Conservation (phyloP, 1,140 invertebrate species). For the Ostrea edulis region DNA sequence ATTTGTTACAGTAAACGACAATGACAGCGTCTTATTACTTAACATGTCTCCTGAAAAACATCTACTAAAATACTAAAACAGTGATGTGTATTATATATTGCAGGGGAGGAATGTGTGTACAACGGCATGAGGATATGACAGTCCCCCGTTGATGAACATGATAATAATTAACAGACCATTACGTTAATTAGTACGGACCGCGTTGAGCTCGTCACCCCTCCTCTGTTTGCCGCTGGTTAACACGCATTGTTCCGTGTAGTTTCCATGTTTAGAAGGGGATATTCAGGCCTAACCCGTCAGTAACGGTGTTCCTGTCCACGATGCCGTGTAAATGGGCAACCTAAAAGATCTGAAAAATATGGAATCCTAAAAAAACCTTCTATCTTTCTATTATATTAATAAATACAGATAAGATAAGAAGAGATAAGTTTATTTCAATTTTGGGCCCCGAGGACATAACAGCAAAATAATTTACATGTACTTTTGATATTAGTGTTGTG, state of each 20-base stretch:
- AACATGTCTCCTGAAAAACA: background rate
- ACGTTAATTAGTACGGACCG: constrained; percentile 28
- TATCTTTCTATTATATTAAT: background rate
- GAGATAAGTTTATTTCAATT: too few relatives aligned
- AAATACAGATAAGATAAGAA: too few relatives aligned
- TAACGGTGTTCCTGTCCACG: background rate
- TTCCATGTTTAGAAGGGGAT: constrained; percentile 3
- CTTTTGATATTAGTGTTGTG: too few relatives aligned
- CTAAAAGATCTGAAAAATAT: background rate
- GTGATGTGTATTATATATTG: constrained; percentile 18
- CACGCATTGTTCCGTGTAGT: background rate
- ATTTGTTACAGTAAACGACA: background rate
- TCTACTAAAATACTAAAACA: background rate
- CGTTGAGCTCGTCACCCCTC: constrained; percentile 13
- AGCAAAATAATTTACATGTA: too few relatives aligned
- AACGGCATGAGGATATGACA: background rate
- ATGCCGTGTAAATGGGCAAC: background rate
- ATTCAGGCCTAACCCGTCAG: background rate
- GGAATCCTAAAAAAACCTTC: background rate
- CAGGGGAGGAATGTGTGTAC: background rate
- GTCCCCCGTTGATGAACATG: constrained; percentile 28
- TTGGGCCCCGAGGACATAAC: too few relatives aligned
- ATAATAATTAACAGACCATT: constrained; percentile 35
- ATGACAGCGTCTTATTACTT: background rate
- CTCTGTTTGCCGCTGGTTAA: background rate